Percentiles rank a stretch among this genome's conserved stretches.
Evolutionary conservation across 1,140 invertebrate genomes (phyloP).

Genomic region (Lasioglossum baleicum): DNA sequence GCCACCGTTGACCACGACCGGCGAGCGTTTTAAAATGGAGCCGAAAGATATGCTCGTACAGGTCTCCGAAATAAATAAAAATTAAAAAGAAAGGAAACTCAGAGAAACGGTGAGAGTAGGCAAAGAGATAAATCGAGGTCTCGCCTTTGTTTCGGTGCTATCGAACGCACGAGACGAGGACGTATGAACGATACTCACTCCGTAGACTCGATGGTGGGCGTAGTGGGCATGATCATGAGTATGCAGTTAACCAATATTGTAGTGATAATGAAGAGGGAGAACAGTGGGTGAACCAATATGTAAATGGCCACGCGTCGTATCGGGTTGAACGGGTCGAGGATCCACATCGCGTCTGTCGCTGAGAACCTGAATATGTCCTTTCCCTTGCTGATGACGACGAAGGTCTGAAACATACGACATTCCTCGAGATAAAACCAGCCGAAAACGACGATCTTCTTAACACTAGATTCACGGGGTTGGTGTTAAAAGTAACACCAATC

Average conservation of each 20-base stretch:
- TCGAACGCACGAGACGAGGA: conserved; percentile 4
- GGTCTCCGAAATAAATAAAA: neutral
- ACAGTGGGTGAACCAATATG: conserved; percentile 97
- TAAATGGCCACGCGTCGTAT: conserved; percentile 98
- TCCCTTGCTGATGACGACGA: conserved; percentile 98
- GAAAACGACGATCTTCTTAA: too few relatives aligned
- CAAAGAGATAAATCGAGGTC: conserved; percentile 15
- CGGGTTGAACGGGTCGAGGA: conserved; percentile 98
- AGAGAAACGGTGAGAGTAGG: neutral
- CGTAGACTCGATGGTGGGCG: conserved; percentile 95
- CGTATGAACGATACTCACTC: conserved; percentile 89
- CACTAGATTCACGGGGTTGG: too few relatives aligned
- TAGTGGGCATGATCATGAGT: conserved; percentile 97
- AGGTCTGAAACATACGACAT: conserved; percentile 85
- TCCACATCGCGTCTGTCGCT: conserved; percentile 96
- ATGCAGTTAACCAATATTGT: conserved; percentile 99
- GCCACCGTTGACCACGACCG: too few relatives aligned
- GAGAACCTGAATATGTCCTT: conserved; percentile 99
- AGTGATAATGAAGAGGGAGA: conserved; percentile 98
- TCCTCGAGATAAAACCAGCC: neutral
- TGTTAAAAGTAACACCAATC: too few relatives aligned
- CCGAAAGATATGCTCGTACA: conserved; percentile 13
- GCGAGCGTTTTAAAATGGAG: too few relatives aligned
- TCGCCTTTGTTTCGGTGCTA: neutral
- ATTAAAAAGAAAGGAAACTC: too few relatives aligned